Evolutionary conservation across 2,888 invertebrate genomes (phyloP).

Genomic region (Amphipyra tragopoginis): DNA sequence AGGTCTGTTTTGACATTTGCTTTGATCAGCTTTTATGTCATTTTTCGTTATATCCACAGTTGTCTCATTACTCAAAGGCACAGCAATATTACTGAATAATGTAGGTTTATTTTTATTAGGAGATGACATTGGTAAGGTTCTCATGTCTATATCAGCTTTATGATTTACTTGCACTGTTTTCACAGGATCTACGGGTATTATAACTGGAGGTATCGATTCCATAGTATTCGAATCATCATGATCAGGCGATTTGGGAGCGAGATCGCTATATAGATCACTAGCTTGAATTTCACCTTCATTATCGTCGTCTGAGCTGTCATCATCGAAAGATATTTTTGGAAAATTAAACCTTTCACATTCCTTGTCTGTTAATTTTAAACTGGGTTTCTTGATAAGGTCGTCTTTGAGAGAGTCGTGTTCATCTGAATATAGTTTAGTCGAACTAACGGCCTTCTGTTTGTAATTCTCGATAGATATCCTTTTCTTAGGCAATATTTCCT

Average conservation of each 20-base stretch:
- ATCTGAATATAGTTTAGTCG: constrained; percentile 51
- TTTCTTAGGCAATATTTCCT: constrained; percentile 78
- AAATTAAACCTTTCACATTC: constrained; percentile 86
- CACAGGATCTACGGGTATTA: constrained; percentile 82
- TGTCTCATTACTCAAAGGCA: constrained; percentile 11
- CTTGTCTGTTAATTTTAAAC: constrained; percentile 84
- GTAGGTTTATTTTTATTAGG: constrained; percentile 34
- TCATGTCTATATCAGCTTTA: constrained; percentile 80
- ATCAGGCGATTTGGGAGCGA: constrained; percentile 84
- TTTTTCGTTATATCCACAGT: constrained; percentile 22
- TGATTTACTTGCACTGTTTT: constrained; percentile 61
- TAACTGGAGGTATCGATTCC: constrained; percentile 72
- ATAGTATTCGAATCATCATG: constrained; percentile 66
- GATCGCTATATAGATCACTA: constrained; percentile 71
- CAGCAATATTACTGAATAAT: constrained; percentile 1
- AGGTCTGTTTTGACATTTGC: constrained; percentile 43
- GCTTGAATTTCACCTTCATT: constrained; percentile 57
- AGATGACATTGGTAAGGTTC: constrained; percentile 66
- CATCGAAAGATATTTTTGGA: constrained; percentile 72
- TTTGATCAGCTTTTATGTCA: constrained; percentile 52
- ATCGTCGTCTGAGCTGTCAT: constrained; percentile 76
- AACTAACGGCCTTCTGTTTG: constrained; percentile 75
- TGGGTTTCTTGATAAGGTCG: constrained; percentile 75
- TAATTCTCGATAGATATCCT: constrained; percentile 87
- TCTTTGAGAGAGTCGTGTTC: constrained; percentile 62